phyloP scores from a whole-genome alignment of 2,888 invertebrate genomes.

The Scaptomyza reducta region DNA sequence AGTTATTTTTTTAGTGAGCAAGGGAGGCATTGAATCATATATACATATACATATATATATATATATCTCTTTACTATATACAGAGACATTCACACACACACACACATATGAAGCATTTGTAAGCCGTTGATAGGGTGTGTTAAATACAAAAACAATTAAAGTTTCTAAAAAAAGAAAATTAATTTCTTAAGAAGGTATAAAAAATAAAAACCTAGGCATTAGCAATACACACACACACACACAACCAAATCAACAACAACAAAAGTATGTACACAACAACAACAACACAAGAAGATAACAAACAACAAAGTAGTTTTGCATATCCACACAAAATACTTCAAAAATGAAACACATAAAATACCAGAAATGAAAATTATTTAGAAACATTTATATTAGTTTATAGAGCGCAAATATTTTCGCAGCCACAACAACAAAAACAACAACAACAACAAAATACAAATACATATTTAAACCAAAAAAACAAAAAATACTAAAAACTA shows the following conservation, averaged over 20 bases:
- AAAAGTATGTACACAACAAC: conserved; percentile 65
- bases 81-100: conserved; percentile 27
- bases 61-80: conserved; percentile 51
- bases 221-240: conserved; percentile 16
- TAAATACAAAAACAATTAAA: conserved; percentile 6
- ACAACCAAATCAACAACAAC: conserved; percentile 56
- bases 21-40: conserved; percentile 69
- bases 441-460: conserved; percentile 38
- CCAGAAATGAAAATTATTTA: conserved; percentile 48
- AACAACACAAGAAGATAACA: conserved; percentile 47
- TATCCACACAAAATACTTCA: conserved; percentile 67
- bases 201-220: conserved; percentile 30
- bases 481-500: conserved; percentile 16
- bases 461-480: conserved; percentile 53
- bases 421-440: conserved; percentile 47
- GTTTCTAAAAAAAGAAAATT: conserved; percentile 50
- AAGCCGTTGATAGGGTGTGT: conserved; percentile 3
- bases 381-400: conserved; percentile 63
- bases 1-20: conserved; percentile 77
- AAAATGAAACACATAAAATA: conserved; percentile 15
- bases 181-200: conserved; percentile 44
- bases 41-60: conserved; percentile 46
- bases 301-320: conserved; percentile 84
- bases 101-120: conserved; percentile 18
- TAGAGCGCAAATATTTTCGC: conserved; percentile 71